phyloP scores from a whole-genome alignment of 2,113 vertebrate species.

The Prietella phreatophila region DNA sequence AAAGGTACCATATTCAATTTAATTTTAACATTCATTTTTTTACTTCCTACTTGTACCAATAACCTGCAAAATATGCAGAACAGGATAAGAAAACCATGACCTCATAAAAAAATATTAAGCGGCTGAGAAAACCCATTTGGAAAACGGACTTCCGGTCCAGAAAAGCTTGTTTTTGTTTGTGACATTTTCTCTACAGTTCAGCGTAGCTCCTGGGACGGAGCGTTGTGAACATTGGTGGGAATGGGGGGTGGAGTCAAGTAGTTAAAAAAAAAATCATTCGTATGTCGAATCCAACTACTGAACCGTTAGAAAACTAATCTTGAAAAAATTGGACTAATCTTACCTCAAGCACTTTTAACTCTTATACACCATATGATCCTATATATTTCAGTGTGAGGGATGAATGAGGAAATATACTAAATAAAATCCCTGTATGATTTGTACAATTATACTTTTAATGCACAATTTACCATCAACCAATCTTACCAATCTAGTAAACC shows the following conservation, averaged over 20 bases:
- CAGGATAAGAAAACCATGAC: neutral
- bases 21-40: neutral
- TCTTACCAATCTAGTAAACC: neutral
- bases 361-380: neutral
- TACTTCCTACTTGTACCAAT: neutral
- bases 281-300: neutral
- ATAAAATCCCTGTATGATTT: neutral
- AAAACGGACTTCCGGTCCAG: neutral
- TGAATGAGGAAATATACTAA: neutral
- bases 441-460: neutral
- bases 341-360: neutral
- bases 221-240: neutral
- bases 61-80: neutral
- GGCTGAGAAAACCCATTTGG: neutral
- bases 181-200: neutral
- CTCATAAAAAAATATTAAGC: neutral
- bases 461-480: neutral
- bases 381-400: neutral
- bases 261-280: neutral
- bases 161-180: neutral
- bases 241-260: neutral
- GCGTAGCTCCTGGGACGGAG: too few relatives aligned
- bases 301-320: neutral
- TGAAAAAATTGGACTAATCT: neutral
- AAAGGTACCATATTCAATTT: neutral